phyloP scores from a whole-genome alignment of 2,797 vertebrate species.

The Zalophus californianus region DNA sequence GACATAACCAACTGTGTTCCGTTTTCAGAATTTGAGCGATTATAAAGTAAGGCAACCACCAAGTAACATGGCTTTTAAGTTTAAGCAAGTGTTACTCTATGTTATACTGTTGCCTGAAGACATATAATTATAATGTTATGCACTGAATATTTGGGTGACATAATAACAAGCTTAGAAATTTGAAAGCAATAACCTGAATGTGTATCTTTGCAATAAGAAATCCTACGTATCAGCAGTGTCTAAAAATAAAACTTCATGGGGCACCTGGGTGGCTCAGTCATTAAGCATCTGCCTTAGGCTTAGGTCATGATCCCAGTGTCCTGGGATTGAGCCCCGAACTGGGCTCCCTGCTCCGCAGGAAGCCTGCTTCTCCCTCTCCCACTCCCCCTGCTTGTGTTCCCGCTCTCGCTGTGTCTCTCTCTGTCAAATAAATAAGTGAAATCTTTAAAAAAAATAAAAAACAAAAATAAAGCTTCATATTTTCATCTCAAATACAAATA shows the following conservation, averaged over 20 bases:
- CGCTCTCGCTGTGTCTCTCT: too few relatives aligned
- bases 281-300: too few relatives aligned
- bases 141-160: not conserved
- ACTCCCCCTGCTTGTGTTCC: too few relatives aligned
- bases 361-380: too few relatives aligned
- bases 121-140: not conserved
- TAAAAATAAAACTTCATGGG: conserved; percentile 35
- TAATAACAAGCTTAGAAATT: conserved; percentile 18
- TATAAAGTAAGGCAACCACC: not conserved
- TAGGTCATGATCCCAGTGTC: too few relatives aligned
- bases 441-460: not conserved
- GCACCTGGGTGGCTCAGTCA: too few relatives aligned
- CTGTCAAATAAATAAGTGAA: too few relatives aligned
- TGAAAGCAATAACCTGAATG: not conserved
- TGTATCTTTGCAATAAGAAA: not conserved
- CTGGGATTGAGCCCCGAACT: too few relatives aligned
- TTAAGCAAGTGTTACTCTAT: not conserved
- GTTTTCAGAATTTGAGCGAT: conserved; percentile 8
- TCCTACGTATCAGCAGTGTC: not conserved
- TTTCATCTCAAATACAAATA: conserved; percentile 43
- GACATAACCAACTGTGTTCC: not conserved
- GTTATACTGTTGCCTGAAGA: not conserved
- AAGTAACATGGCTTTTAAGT: not conserved
- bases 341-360: too few relatives aligned
- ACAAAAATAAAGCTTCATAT: conserved; percentile 48